These are phyloP conservation scores for Caenorhabditis becei DNA, from an alignment of 2,888 invertebrate genomes.

Conservation along the genomic window DNA sequence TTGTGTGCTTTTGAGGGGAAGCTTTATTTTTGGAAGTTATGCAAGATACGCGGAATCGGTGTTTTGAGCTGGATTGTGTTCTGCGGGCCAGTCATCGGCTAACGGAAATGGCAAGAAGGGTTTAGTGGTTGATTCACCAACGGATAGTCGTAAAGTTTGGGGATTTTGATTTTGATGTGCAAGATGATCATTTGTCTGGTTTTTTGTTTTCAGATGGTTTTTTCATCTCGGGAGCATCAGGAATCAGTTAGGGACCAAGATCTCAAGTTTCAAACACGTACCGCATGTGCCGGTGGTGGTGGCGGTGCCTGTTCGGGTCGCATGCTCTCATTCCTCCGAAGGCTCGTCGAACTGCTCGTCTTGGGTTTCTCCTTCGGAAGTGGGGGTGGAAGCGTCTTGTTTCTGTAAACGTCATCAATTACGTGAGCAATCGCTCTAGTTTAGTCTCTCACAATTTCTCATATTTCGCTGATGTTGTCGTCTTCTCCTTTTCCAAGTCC, in stretches of 20 bases:
- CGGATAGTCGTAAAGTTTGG: too few relatives aligned
- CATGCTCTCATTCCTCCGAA: constrained; percentile 57
- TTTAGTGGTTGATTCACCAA: constrained; percentile 1
- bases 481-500: constrained; percentile 45
- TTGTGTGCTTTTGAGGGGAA: not conserved
- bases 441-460: constrained; percentile 35
- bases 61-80: not conserved
- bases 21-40: not conserved
- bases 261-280: constrained; percentile 2
- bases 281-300: constrained; percentile 61
- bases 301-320: constrained; percentile 68
- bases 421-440: not conserved
- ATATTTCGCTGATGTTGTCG: constrained; percentile 9
- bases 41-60: too few relatives aligned
- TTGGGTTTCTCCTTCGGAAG: constrained; percentile 46
- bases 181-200: not conserved
- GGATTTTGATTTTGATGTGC: not conserved
- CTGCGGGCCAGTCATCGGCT: not conserved
- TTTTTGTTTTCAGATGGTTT: not conserved
- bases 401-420: constrained; percentile 25
- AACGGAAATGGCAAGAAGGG: not conserved
- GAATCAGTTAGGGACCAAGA: not conserved
- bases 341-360: constrained; percentile 26
- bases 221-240: too few relatives aligned
- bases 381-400: constrained; percentile 38